Evolutionary conservation across 2,888 invertebrate species (phyloP).

Genomic region (Zaprionus bogoriensis): DNA sequence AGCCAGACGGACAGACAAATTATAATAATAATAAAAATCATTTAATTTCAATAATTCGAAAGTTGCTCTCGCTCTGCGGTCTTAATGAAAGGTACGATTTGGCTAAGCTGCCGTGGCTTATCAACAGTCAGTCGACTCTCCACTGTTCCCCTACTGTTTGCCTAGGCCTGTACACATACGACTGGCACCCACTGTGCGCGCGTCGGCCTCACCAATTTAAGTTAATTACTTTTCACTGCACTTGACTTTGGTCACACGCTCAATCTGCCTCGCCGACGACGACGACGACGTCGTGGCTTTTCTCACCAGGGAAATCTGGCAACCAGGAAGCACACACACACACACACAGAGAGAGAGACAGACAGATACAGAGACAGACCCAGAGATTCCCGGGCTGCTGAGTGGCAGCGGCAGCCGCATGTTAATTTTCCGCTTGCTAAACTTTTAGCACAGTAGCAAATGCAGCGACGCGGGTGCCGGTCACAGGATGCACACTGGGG

Average conservation of each 20-base stretch:
- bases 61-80: conserved; percentile 52
- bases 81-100: conserved; percentile 55
- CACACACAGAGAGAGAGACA: conserved; percentile 43
- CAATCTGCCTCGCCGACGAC: conserved; percentile 52
- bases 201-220: conserved; percentile 58
- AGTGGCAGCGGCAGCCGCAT: conserved; percentile 60
- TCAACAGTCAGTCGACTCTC: too few relatives aligned
- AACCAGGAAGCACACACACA: conserved; percentile 62
- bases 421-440: conserved; percentile 79
- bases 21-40: conserved; percentile 59
- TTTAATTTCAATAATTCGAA: conserved; percentile 74
- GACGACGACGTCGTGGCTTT: conserved; percentile 57
- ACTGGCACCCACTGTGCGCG: conserved; percentile 54
- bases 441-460: conserved; percentile 76
- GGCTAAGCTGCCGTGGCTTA: conserved; percentile 55
- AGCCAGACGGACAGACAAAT: conserved; percentile 21
- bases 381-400: conserved; percentile 52
- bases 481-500: conserved; percentile 18
- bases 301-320: conserved; percentile 75
- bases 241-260: conserved; percentile 77
- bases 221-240: conserved; percentile 77
- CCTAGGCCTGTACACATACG: conserved; percentile 10
- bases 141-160: conserved; percentile 8
- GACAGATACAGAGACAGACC: conserved; percentile 28
- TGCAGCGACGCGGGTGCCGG: conserved; percentile 62